These are phyloP conservation scores for Hemicentrotus pulcherrimus DNA, from an alignment of 35 echinoderm and acorn worm genomes.

Conservation along the genomic window DNA sequence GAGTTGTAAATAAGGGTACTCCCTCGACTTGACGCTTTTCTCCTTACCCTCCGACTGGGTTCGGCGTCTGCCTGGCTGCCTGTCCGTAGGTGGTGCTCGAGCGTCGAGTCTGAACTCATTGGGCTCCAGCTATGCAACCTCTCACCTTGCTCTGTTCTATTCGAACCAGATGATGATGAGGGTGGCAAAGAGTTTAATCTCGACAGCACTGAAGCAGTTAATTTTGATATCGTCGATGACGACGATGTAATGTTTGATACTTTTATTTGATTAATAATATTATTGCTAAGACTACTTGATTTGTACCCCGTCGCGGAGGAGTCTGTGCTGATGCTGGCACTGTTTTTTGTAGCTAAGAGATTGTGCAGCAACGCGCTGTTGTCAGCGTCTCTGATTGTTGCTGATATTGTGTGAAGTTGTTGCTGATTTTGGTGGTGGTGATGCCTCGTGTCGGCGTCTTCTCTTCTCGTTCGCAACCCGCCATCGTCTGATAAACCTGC, in stretches of 20 bases:
- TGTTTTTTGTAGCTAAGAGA: not conserved
- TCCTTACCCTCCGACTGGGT: constrained; percentile 32
- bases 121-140: constrained; percentile 25
- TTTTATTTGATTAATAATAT: constrained; percentile 16
- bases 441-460: constrained; percentile 24
- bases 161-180: not conserved
- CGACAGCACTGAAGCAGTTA: constrained; percentile 39
- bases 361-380: constrained; percentile 7
- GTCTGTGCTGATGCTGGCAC: not conserved
- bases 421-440: not conserved
- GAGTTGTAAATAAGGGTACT: not conserved
- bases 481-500: constrained; percentile 36
- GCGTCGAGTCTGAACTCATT: not conserved
- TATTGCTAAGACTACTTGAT: not conserved
- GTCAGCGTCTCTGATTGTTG: constrained; percentile 44
- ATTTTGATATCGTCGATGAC: constrained; percentile 26
- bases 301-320: not conserved
- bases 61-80: constrained; percentile 26
- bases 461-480: constrained; percentile 22
- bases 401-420: constrained; percentile 10
- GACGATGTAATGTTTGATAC: not conserved
- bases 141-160: constrained; percentile 14
- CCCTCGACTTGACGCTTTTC: constrained; percentile 21
- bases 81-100: constrained; percentile 29
- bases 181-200: not conserved